phyloP scores from a whole-genome alignment of 2,797 vertebrate genomes.

The Tauraco hartlaubi region DNA sequence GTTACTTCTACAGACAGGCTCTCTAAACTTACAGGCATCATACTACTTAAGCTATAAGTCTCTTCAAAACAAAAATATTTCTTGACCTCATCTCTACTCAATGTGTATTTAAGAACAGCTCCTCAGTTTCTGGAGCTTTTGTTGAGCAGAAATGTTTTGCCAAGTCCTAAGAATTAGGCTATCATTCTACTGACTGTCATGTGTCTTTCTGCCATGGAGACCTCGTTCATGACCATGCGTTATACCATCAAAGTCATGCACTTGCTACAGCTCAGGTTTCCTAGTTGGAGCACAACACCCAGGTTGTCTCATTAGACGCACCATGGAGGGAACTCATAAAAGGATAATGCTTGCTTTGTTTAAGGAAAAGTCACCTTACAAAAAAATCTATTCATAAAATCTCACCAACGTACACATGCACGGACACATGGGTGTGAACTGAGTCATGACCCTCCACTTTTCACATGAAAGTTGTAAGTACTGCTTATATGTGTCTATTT shows the following conservation, averaged over 20 bases:
- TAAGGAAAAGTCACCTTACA: neutral
- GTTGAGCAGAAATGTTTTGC: neutral
- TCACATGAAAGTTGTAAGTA: neutral
- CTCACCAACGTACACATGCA: neutral
- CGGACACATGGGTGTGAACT: neutral
- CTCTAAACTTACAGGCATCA: neutral
- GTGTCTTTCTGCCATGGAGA: neutral
- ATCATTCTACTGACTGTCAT: neutral
- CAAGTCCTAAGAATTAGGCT: neutral
- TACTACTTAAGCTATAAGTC: neutral
- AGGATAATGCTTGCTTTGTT: neutral
- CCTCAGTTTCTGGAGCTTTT: neutral
- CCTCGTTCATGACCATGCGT: neutral
- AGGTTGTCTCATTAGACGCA: neutral
- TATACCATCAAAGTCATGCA: neutral
- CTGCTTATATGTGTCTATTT: neutral
- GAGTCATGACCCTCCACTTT: neutral
- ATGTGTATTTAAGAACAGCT: neutral
- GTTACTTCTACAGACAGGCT: neutral
- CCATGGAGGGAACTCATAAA: neutral
- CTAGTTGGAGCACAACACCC: neutral
- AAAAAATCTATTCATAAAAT: neutral
- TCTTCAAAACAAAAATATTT: neutral
- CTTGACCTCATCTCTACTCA: neutral
- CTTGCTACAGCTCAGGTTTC: neutral